Evolutionary conservation across 2,797 vertebrate species (phyloP).

Genomic region (Macrochelys suwanniensis): DNA sequence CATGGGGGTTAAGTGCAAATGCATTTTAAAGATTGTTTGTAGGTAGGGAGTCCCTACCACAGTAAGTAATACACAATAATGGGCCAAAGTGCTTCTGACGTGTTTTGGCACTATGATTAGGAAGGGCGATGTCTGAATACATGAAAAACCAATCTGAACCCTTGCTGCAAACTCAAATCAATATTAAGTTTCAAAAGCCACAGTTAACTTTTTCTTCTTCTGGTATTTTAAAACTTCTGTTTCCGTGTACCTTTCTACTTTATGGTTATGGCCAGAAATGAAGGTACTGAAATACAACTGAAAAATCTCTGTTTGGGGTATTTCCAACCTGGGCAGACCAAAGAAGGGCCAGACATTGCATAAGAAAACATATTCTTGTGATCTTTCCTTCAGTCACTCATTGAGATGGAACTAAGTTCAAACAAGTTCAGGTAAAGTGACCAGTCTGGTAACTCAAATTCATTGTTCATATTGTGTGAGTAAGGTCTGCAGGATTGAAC

Average conservation of each 20-base stretch:
- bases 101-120: neutral
- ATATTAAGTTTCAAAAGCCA: neutral
- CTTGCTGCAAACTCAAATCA: neutral
- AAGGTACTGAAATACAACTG: neutral
- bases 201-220: neutral
- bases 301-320: neutral
- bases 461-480: neutral
- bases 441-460: neutral
- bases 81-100: neutral
- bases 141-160: neutral
- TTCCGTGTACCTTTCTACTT: too few species aligned
- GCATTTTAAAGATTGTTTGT: rapidly evolving
- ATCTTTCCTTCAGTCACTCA: too few species aligned
- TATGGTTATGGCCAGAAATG: neutral
- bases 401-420: too few species aligned
- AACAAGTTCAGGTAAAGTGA: neutral
- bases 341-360: neutral
- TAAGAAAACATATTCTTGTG: neutral
- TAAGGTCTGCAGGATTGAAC: neutral
- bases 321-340: neutral
- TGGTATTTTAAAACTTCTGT: neutral
- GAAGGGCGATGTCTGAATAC: neutral
- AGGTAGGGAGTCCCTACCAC: neutral
- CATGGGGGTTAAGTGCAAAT: neutral
- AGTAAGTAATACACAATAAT: neutral